Base-by-base conservation (phyloP, 2,797 vertebrate species). In the Phrynocephalus forsythii region DNA sequence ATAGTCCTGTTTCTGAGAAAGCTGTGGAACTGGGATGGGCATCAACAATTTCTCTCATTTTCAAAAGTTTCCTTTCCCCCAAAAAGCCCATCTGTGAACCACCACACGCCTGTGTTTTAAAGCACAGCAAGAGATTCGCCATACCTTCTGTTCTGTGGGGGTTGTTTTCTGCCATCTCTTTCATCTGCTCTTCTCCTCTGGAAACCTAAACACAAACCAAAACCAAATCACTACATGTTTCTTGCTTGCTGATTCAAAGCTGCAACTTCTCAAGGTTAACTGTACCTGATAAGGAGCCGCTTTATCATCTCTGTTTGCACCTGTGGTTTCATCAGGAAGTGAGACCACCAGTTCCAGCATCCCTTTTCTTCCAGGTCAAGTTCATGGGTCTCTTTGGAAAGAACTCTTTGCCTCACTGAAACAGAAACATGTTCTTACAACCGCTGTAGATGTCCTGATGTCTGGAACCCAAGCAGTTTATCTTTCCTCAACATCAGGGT, bases 401-500 rank as follows among this genome's bases (percentile, higher is more conserved):
- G 94, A 92, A 97, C 96, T 24, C 30, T 91, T 79, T 95, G 91
- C 76, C 93, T 95, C 79, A 93, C 97, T 97, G 89, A 92, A 95
- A 90, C 0, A 10, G 83, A 88, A 82, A 15, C 3, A 93, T 13
- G 18, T 63, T 63, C 18, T 63, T 18, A 63, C 60, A 88, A 10
- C 10, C 26, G 82, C 44, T 15, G 80, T 44, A 86, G 79, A 10
- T 15, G 81, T 73, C 24, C 60, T 63, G 20, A 18, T 15, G 60
- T 63, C 56, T 56, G n/a, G 18, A 79, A 6, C 6, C 28, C n/a
- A 79, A 79, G n/a, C 24, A 15, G 13, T 56, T 79, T 1, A 52
- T 28, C 26, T 79, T 79, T 20, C 52, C 28, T 28, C 48, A 52
- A 48, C 26, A 52, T 52, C 76, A 13, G 48, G 28, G 6, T 2